Base-by-base conservation (phyloP, 2,113 vertebrate genomes). In the Myrmophylax atrothorax region DNA sequence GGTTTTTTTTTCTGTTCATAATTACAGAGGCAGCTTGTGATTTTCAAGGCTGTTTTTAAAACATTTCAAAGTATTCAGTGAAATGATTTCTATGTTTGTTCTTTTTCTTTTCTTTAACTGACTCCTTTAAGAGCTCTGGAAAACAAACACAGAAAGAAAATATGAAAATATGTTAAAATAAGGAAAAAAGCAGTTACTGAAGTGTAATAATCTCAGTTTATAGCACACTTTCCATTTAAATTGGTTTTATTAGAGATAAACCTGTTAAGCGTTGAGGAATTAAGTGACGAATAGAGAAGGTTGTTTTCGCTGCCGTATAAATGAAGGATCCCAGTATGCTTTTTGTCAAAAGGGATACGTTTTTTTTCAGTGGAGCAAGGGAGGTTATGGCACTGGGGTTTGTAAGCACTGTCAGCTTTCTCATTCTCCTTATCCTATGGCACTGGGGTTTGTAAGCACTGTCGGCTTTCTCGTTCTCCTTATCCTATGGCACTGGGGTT, bases 161-260 rank as follows among this genome's bases (percentile, higher is more conserved):
- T 91, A 81, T 52, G 81, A 94, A 97, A 96, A 87, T 93, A 95
- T 86, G 66, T 92, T 92, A 81, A 93, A 96, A 84, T 84, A 94
- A 94, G 83, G 88, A 94, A 93, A 93, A 90, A 94, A 96, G 90
- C 69, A 81, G 69, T 94, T 94, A 94, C 69, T 90, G 88, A 84
- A 92, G 92, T 93, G 88, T 92, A 96, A 95, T 96, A 96, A 96
- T 93, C 92, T 79, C 22, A 7, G 76, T 95, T 96, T 94, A 96
- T 96, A 92, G 90, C 90, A 89, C 78, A 75, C 85, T 96, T 97
- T 94, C 90, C 88, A 96, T 95, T 96, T 91, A 85, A 95, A 96
- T 96, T 96, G 93, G 90, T 92, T 96, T 96, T 96, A 93, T 93
- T 96, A 86, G 84, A 94, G 90, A 96, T 86, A 94, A 97, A 92